Evolutionary conservation across 2,113 vertebrate species (phyloP).

Genomic region (Aix galericulata): DNA sequence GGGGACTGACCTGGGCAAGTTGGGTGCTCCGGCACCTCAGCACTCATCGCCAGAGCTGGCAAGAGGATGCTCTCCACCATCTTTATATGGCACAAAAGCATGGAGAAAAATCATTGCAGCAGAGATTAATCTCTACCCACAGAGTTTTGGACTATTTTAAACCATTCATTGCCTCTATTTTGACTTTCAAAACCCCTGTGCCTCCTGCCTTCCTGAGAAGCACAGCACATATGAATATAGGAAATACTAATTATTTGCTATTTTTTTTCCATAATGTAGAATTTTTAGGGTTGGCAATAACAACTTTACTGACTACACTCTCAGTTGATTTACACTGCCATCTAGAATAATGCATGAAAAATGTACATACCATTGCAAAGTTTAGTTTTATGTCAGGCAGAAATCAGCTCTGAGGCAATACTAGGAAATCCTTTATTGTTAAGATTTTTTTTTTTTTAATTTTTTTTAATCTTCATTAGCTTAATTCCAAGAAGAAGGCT

Average conservation of each 20-base stretch:
- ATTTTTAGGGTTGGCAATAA: slow-evolving; percentile 25
- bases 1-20: fast-evolving
- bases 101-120: background rate
- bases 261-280: background rate
- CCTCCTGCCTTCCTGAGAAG: background rate
- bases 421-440: background rate
- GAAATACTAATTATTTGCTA: background rate
- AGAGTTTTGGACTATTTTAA: background rate
- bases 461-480: background rate
- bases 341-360: slow-evolving; percentile 29
- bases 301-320: slow-evolving; percentile 8
- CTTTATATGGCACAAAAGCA: background rate
- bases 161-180: background rate
- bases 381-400: slow-evolving; percentile 1
- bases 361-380: background rate
- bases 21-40: background rate
- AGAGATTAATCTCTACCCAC: background rate
- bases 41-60: fast-evolving
- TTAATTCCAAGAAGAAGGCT: background rate
- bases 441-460: background rate
- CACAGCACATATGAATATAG: background rate
- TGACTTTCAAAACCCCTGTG: background rate
- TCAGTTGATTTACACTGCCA: slow-evolving; percentile 39
- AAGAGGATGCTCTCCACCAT: background rate
- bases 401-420: slow-evolving; percentile 3